Conservation (phyloP, 2,797 vertebrate genomes). For the Lepus townsendii region DNA sequence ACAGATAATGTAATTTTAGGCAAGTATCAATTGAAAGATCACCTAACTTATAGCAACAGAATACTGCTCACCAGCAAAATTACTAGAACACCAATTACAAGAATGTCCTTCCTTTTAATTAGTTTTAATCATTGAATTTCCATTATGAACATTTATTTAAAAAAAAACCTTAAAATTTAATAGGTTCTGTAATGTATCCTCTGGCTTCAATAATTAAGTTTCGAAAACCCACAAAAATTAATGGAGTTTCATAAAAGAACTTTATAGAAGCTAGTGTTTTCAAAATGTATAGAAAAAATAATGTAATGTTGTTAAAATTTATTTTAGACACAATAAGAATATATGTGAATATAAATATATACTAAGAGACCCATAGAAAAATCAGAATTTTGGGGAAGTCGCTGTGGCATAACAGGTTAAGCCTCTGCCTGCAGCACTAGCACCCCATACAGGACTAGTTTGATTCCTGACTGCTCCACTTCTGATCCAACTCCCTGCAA, state of each 20-base stretch:
- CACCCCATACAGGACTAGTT: no score
- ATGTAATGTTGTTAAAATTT: slow-evolving; percentile 37
- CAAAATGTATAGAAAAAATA: slow-evolving; percentile 30
- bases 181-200: slow-evolving; percentile 51
- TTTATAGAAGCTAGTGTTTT: slow-evolving; percentile 60
- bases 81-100: slow-evolving; percentile 52
- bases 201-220: slow-evolving; percentile 68
- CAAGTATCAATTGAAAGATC: slow-evolving; percentile 54
- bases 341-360: background rate
- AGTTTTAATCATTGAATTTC: slow-evolving; percentile 72
- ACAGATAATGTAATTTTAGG: slow-evolving; percentile 52
- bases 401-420: no score
- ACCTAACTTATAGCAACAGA: slow-evolving; percentile 39
- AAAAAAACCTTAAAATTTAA: slow-evolving; percentile 53
- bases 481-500: no score
- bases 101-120: slow-evolving; percentile 68
- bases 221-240: slow-evolving; percentile 59
- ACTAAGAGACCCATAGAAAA: slow-evolving; percentile 18
- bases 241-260: slow-evolving; percentile 63
- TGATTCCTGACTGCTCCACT: no score
- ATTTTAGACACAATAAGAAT: slow-evolving; percentile 58
- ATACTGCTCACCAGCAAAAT: slow-evolving; percentile 64
- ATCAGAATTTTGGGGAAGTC: background rate
- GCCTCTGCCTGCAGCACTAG: no score
- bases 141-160: slow-evolving; percentile 58